Base-by-base conservation (phyloP, 2,888 invertebrate genomes). In the Meiosimyza platycephala region DNA sequence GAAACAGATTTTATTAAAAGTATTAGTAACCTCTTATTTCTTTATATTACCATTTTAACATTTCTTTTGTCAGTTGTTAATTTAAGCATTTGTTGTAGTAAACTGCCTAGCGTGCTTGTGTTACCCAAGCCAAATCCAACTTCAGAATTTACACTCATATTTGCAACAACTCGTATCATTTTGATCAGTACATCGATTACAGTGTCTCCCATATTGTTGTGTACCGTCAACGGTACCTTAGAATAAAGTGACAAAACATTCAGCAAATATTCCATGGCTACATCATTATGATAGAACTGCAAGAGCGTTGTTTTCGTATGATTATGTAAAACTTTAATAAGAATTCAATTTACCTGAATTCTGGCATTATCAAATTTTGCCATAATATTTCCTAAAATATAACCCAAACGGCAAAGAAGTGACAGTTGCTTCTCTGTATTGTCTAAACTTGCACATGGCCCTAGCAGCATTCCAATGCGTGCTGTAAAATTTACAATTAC, bases 351-450 rank as follows among this genome's bases (percentile, higher is more conserved):
- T 82, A 91, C 91, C 87, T 90, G 90, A 57, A 89, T 87, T 74
- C 95, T 88, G 0, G 94, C 93, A 57, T 89, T 89, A 74, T 95
- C 93, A 80, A 92, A 92, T 78, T 92, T 92, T 22, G 95, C 94
- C 82, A 95, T 92, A 86, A 95, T 91, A 85, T 96, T 96, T 28
- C 96, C 95, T 59, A 96, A 89, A 75, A 94, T 93, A 85, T 95
- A 96, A 2, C 94, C 92, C 68, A 95, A 89, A 3, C 95, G 89
- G 72, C 87, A 86, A 7, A 88, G 79, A 12, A 88, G 76, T 7
- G 85, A 83, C 60, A 88, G 73, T 9, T 82, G 71, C 9, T 86
- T 87, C 63, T 87, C 87, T 9, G 80, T 80, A 12, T 80, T 76
- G 51, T 75, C 79, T 18, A 78, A 77, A 59, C 74, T 78, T 51